Evolutionary conservation across 2,797 vertebrate genomes (phyloP).

Genomic region (Sebastes taczanowskii): DNA sequence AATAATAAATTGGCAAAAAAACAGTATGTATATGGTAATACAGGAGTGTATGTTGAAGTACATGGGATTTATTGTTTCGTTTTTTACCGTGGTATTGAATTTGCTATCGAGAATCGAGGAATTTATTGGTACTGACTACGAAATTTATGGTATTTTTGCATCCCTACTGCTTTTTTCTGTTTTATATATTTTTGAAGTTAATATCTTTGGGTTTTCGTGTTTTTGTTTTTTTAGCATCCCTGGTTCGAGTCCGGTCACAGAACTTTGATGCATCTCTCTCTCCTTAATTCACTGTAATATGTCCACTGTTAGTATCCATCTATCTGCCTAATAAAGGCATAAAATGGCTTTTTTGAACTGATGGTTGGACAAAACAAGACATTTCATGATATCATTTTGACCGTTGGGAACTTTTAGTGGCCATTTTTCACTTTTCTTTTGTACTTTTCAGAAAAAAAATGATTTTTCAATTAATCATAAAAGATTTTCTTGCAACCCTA

Average conservation of each 20-base stretch:
- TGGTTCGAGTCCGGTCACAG: not conserved
- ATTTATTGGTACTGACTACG: not conserved
- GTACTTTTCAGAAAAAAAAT: not conserved
- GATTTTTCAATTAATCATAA: not conserved
- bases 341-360: not conserved
- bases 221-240: not conserved
- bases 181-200: not conserved
- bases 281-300: not conserved
- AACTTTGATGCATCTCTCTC: not conserved
- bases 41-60: not conserved
- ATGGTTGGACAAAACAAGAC: not conserved
- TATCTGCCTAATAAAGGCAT: not conserved
- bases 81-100: not conserved
- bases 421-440: not conserved
- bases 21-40: not conserved
- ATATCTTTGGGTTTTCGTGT: not conserved
- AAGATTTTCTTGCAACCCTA: not conserved
- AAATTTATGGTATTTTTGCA: not conserved
- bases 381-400: fast-evolving
- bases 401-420: fast-evolving
- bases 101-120: not conserved
- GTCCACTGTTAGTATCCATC: not conserved
- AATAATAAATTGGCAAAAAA: not conserved
- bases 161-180: not conserved
- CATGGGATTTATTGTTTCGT: not conserved